A percentile compares a stretch with the other conserved stretches of the same genome.
These are phyloP conservation scores for Eubasilissa regina DNA, from an alignment of 1,140 invertebrate genomes.

Conservation along the genomic window DNA sequence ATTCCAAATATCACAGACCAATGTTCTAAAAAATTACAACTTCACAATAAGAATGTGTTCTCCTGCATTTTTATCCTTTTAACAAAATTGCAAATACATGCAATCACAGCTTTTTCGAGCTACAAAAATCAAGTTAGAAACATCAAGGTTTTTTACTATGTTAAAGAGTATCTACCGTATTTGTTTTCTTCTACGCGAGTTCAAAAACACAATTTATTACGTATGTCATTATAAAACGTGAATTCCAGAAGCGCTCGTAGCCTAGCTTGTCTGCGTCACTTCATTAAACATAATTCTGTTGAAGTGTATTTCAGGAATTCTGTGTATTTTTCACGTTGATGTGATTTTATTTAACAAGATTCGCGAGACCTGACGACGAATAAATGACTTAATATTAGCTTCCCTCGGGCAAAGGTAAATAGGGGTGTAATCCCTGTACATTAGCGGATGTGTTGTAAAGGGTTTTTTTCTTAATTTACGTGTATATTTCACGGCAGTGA, in stretches of 20 bases:
- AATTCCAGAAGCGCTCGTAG: background rate
- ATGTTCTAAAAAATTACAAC: too few species aligned
- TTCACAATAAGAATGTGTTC: too few species aligned
- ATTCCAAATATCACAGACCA: too few species aligned
- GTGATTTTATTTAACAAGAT: background rate
- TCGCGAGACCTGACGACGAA: background rate
- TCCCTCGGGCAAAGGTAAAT: background rate
- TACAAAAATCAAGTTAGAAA: too few species aligned
- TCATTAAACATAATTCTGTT: background rate
- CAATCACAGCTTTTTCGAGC: too few species aligned
- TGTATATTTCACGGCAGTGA: background rate
- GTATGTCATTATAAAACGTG: background rate
- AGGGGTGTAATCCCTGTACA: background rate
- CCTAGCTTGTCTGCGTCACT: background rate
- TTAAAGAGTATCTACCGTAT: too few species aligned
- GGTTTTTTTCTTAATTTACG: background rate
- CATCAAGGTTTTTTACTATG: too few species aligned
- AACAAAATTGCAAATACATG: too few species aligned
- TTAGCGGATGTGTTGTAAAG: background rate
- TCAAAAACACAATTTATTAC: background rate
- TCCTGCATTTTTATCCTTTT: too few species aligned
- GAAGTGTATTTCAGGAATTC: background rate
- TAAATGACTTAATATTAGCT: background rate
- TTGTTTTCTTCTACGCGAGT: too few species aligned
- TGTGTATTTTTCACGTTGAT: slow-evolving; percentile 1